Conservation (phyloP, 2,888 invertebrate species). For the Trichopoda pennipes region DNA sequence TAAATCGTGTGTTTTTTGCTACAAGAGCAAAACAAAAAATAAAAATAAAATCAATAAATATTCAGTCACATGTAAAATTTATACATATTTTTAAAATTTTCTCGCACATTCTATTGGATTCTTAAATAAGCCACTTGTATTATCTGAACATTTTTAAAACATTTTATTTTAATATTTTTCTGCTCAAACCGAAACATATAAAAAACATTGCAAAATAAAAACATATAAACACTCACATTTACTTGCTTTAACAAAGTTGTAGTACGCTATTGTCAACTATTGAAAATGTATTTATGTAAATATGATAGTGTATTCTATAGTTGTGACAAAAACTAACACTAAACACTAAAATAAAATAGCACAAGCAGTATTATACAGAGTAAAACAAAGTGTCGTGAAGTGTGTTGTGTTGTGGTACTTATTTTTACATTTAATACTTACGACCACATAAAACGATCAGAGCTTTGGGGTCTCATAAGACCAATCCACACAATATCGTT, state of each 20-base stretch:
- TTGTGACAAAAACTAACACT: background rate
- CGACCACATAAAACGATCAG: conserved; percentile 89
- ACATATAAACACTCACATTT: background rate
- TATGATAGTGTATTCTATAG: background rate
- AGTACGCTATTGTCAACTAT: background rate
- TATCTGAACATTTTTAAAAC: background rate
- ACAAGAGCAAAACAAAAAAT: too few species aligned
- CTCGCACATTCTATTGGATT: conserved; percentile 8
- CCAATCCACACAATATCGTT: conserved; percentile 90
- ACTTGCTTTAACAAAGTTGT: background rate
- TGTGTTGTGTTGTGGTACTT: background rate
- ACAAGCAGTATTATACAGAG: background rate
- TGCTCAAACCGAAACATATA: too few species aligned
- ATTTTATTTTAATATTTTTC: too few species aligned
- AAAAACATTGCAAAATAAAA: background rate
- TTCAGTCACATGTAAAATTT: too few species aligned
- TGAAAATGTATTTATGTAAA: too few species aligned
- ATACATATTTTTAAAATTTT: conserved; percentile 25
- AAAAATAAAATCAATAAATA: too few species aligned
- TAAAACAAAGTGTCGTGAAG: background rate
- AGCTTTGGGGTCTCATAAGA: conserved; percentile 86
- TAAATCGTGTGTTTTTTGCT: too few species aligned
- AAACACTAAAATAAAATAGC: background rate
- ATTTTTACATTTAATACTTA: conserved; percentile 81
- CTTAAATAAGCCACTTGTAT: background rate